Base-by-base conservation (phyloP, 1,140 invertebrate species). In the Ylistrum balloti region DNA sequence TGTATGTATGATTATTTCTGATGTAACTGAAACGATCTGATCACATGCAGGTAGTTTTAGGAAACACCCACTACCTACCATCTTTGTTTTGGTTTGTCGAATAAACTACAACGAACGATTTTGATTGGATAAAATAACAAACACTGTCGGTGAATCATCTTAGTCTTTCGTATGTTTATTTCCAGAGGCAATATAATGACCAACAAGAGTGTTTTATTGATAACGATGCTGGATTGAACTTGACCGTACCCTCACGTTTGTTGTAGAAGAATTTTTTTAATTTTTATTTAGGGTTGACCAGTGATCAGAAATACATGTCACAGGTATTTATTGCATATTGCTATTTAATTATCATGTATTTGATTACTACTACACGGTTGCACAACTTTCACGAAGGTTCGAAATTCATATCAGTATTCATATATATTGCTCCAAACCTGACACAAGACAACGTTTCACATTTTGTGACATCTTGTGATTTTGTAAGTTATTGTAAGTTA, bases 21-120 rank as follows among this genome's bases (percentile, higher is more conserved):
- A n/a, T n/a, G n/a, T n/a, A n/a, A n/a, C n/a, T n/a, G n/a, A n/a
- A n/a, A n/a, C n/a, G n/a, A n/a, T n/a, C n/a, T n/a, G n/a, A n/a
- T n/a, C n/a, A n/a, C n/a, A n/a, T n/a, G n/a, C n/a, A n/a, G n/a
- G n/a, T 13, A 13, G 13, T 38, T 7, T 45, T 74, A 2, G n/a
- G n/a, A 28, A n/a, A 74, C 56, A 74, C 56, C 56, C 56, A 74
- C 56, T 17, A 74, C 56, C 56, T 74, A 74, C 56, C 56, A 74
- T 74, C 56, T 74, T 74, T 74, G 56, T 74, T 74, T 74, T 74
- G 56, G n/a, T 74, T n/a, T 74, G n/a, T 2, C 56, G 56, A n/a
- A 74, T 5, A 17, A 5, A 0, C 11, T 22, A 74, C 13, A 11
- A 74, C 11, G n/a, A 74, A 28, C 1, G 5, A 11, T 28, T 74